Base-by-base conservation (phyloP, 2,113 vertebrate genomes). In the Mugil cephalus region DNA sequence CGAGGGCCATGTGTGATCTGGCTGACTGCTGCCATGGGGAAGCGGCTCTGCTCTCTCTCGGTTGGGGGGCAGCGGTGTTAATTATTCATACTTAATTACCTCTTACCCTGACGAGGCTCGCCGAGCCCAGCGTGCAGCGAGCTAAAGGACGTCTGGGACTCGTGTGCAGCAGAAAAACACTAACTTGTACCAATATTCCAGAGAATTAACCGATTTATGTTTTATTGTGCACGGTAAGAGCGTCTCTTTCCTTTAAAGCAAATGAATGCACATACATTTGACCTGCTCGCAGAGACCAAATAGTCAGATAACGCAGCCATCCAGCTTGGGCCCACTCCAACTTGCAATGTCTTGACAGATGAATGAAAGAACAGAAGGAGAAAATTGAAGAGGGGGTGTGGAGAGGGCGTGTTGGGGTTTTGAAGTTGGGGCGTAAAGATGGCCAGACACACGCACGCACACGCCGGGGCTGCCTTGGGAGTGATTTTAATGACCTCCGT, bases 81-180 rank as follows among this genome's bases (percentile, higher is more conserved):
- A 94, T 95, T 94, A 95, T 94, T 94, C 90, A 94, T 92, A 91
- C 87, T 93, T 94, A 92, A 93, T 95, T 94, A 94, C 90, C 90
- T 88, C 86, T 90, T 87, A 90, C 80, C 71, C 83, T 86, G 83
- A 90, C 81, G 62, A 80, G 76, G 38, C 82, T 63, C 15, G 9
- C 34, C 58, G 62, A 81, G 83, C 84, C 67, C 79, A 89, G 84
- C 62, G 61, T 91, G 83, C 86, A 91, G 86, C 75, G 75, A 89
- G 89, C 70, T 82, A 86, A 81, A 72, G 53, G 77, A 84, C 73
- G 77, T 91, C 83, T 82, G 82, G 76, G 88, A 82, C 56, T 65
- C 60, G n/a, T 14, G 48, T 30, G 80, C 52, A 74, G 65, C 30
- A 68, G 30, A 77, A 78, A 82, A 58, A 12, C 34, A 48, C 55